Evolutionary conservation across 2,797 vertebrate genomes (phyloP), one percentile per base, ranked within the genome.

Genomic region (Enteromius unitaeniatus): DNA sequence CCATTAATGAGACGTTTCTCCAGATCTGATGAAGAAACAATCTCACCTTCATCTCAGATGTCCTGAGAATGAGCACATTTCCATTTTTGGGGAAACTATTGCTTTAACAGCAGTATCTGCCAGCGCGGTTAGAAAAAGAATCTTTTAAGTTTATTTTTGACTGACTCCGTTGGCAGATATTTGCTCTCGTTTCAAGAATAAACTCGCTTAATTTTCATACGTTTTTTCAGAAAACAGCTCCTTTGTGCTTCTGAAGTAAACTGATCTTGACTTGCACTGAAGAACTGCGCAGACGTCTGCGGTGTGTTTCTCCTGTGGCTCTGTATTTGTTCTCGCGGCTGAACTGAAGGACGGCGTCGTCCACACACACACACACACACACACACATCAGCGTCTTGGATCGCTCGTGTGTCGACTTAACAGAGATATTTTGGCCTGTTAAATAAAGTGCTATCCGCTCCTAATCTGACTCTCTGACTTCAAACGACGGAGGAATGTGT

Each of bases 321-420:
- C 80, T 85, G n/a, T 84, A 82, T 84, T 83, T 87, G 73, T 83
- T 84, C 47, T 75, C 62, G 75, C 49, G 67, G 81, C 84, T 23
- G 69, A 55, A 64, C 53, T 78, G 74, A 82, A 78, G 85, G 68
- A 87, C 68, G 82, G 58, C 26, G 13, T 53, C 88, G 75, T 37
- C 40, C 80, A 28, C 76, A 72, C 82, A 49, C 42, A 55, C 58
- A 78, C 87, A 85, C 34, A 34, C 37, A 37, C 37, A 37, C 37
- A 37, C 37, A 37, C 37, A 37, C 37, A 37, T 83, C 83, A 14
- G 68, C 19, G 37, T 37, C 31, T 55, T 72, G 51, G 60, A 82
- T 84, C 84, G 31, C 42, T 58, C 47, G 37, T 37, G 40, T 58
- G 49, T 86, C 19, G 67, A 65, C 28, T 77, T 31, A 26, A n/a